phyloP scores from a whole-genome alignment of 2,888 invertebrate genomes.

The Hirtodrosophila cameraria region DNA sequence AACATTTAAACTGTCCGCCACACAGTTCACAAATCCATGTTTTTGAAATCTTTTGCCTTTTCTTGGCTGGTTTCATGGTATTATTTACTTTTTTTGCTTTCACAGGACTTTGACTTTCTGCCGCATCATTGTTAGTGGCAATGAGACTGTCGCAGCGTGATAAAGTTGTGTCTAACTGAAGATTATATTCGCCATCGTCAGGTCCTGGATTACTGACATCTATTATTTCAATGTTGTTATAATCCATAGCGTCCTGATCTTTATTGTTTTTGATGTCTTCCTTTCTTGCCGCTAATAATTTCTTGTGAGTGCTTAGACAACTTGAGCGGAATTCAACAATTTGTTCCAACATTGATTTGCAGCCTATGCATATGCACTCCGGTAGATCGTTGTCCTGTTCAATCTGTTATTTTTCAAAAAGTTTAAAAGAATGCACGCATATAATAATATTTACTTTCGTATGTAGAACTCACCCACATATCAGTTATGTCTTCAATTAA shows the following conservation, averaged over 20 bases:
- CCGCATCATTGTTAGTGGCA: neutral
- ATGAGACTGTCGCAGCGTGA: neutral
- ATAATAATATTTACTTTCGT: neutral
- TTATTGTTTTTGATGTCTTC: neutral
- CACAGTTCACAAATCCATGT: slow-evolving; percentile 67
- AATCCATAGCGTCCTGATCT: neutral
- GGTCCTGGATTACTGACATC: neutral
- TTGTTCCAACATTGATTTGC: slow-evolving; percentile 38
- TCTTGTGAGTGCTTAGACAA: slow-evolving; percentile 46
- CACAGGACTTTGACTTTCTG: neutral
- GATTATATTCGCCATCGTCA: slow-evolving; percentile 7
- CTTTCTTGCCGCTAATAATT: slow-evolving; percentile 29
- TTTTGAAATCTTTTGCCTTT: slow-evolving; percentile 2
- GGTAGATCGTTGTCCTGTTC: slow-evolving; percentile 45
- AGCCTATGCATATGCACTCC: slow-evolving; percentile 41
- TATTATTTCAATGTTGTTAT: neutral
- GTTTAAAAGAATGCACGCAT: neutral
- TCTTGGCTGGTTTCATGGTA: neutral
- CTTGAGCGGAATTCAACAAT: slow-evolving; percentile 45
- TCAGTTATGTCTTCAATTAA: slow-evolving; percentile 60
- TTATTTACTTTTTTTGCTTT: neutral
- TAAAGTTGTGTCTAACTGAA: neutral
- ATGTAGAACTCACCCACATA: slow-evolving; percentile 42
- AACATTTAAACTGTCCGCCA: slow-evolving; percentile 57
- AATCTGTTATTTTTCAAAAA: slow-evolving; percentile 23